A percentile compares a stretch with the other conserved stretches of the same genome.
phyloP scores from a whole-genome alignment of 1,140 invertebrate genomes.

The Eufriesea mexicana region DNA sequence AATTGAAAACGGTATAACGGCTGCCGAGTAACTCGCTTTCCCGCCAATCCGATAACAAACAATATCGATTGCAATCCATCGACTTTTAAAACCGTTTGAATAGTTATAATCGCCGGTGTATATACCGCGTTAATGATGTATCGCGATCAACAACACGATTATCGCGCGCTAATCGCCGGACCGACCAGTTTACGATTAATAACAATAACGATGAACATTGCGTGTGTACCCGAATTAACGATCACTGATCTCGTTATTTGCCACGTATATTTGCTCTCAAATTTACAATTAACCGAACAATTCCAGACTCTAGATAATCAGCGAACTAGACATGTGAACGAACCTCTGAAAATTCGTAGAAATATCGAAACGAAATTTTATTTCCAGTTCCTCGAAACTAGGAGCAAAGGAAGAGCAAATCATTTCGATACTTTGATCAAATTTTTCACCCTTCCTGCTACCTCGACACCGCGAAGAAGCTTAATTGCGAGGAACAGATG shows the following conservation, averaged over 20 bases:
- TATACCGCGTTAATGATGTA: background rate
- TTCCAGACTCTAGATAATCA: too few relatives aligned
- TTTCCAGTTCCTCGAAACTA: too few relatives aligned
- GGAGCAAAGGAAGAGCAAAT: too few relatives aligned
- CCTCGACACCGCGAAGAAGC: background rate
- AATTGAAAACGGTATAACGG: too few relatives aligned
- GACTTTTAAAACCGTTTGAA: background rate
- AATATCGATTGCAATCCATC: too few relatives aligned
- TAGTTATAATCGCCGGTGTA: background rate
- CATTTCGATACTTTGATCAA: too few relatives aligned
- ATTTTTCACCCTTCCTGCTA: background rate
- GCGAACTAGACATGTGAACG: too few relatives aligned
- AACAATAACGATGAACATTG: background rate
- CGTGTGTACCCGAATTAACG: background rate
- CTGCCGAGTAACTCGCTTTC: too few relatives aligned
- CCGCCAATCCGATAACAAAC: too few relatives aligned
- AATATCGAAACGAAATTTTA: too few relatives aligned
- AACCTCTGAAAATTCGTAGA: too few relatives aligned
- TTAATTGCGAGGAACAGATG: background rate
- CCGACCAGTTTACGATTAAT: background rate
- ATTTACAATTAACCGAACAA: background rate
- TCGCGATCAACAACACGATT: background rate
- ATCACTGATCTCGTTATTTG: background rate
- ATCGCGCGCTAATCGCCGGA: background rate
- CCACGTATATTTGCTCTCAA: too few relatives aligned